Evolutionary conservation across 2,888 invertebrate genomes (phyloP), one percentile per base, ranked within the genome.

Genomic region (Polyploca ridens): DNA sequence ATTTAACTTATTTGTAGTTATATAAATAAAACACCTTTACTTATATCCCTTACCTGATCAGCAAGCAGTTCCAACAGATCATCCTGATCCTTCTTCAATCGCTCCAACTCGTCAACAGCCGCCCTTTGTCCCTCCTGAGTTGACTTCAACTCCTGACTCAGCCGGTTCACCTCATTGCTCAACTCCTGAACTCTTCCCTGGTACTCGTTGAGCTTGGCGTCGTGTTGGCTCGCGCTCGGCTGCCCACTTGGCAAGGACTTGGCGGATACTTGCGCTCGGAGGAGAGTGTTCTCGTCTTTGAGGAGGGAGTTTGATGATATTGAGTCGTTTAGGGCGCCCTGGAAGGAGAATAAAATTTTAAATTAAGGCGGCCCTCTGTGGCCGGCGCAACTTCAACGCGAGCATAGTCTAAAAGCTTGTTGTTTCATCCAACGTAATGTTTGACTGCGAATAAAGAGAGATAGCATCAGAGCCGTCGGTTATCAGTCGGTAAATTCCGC

Each of bases 31-130:
- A n/a, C n/a, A n/a, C 27, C 27, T 27, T 27, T 27, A 27, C 27
- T 27, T 27, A 27, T 19, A 35, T 33, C 4, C 35, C 73, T 63
- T 62, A 94, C 99, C 94, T 99, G 99, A 86, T 99, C 98, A 0
- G 98, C 97, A 54, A 99, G 93, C 66, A 99, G 90, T 81, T 98
- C 97, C 65, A 99, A 89, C 69, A 99, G 90, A 89, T 99, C 99
- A 76, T 99, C 99, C 87, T 99, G 99, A 82, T 99, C 99, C 82
- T 96, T 97, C 82, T 95, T 96, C 69, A 98, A 82, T 72, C 95
- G 95, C 57, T 95, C 95, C 73, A 97, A 82, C 73, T 97, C 96
- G 0, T 85, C 86, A 0, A 65, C 71, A 0, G 81, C 70, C 1
- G 46, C 69, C 44, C 62, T 73, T 70, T 86, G 77, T 3, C 66